Base-by-base conservation (phyloP, 2,797 vertebrate genomes). In the Liparis tanakae region DNA sequence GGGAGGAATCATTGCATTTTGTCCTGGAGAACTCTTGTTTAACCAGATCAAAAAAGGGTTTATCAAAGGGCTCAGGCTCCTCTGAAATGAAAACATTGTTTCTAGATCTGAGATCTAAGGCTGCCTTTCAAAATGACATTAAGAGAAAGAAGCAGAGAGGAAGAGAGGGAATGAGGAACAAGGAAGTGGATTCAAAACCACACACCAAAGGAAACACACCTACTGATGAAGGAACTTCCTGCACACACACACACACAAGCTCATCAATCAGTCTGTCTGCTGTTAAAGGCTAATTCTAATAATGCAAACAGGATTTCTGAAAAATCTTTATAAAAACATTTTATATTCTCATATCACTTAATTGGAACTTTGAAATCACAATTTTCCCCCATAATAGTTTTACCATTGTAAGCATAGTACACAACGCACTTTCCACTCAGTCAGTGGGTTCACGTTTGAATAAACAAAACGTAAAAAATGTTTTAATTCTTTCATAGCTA, bases 51-150 rank as follows among this genome's bases (percentile, higher is more conserved):
- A 15, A 56, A 53, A 15, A 8, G 1, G 20, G 20, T 4, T 56
- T 73, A 57, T 30, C 1, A 54, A 55, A 25, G 3, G 1, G 1
- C 3, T 58, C 9, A n/a, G 30, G 5, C 22, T 68, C 0, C 2
- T 20, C 34, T 53, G 8, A n/a, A 34, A 30, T 46, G 17, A 20
- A 14, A 74, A 62, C n/a, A n/a, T 70, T 79, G 80, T 69, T 12
- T 78, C 74, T 20, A 14, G 51, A 37, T 22, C 46, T 12, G 17
- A 14, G 51, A 30, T 33, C 51, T 12, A 14, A 39, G n/a, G 48
- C 39, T 12, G n/a, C 2, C 0, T 59, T 71, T 85, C 75, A 30
- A 20, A 25, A n/a, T 2, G 18, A 20, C 7, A 20, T 20, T 0
- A 0, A 1, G 6, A 61, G 8, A 6, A 53, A 3, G 15, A 57